These are phyloP conservation scores for Hyla sarda DNA, from an alignment of 2,113 vertebrate genomes.

Conservation along the genomic window DNA sequence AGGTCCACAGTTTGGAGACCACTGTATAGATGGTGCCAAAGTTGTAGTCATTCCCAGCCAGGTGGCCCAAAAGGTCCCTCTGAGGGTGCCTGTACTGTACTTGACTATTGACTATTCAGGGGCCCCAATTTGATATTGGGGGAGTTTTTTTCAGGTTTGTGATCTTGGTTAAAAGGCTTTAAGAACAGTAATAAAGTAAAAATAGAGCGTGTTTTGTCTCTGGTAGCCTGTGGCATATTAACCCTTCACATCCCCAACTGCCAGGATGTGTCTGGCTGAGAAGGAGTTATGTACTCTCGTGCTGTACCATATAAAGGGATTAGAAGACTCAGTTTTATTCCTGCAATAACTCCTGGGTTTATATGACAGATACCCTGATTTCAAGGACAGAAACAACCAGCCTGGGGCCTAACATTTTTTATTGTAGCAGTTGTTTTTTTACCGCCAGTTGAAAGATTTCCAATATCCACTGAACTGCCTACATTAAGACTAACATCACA, in stretches of 20 bases:
- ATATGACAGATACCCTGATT: slow-evolving; percentile 48
- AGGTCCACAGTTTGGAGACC: no score
- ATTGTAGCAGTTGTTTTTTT: slow-evolving; percentile 55
- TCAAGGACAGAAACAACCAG: slow-evolving; percentile 51
- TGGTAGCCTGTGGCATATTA: neutral
- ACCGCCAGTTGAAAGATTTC: slow-evolving; percentile 44
- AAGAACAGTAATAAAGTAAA: neutral
- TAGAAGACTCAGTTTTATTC: slow-evolving; percentile 16
- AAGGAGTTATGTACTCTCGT: neutral
- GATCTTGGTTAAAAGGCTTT: neutral
- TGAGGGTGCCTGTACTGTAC: no score
- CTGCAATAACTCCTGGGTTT: slow-evolving; percentile 41
- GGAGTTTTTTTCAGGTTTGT: neutral
- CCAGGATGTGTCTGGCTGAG: neutral
- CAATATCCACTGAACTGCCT: slow-evolving; percentile 33
- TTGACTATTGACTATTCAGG: no score
- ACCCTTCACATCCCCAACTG: neutral
- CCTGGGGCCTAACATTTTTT: slow-evolving; percentile 45
- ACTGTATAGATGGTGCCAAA: neutral
- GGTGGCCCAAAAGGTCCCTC: neutral
- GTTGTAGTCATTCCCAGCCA: neutral
- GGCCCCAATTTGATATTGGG: no score
- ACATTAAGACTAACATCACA: slow-evolving; percentile 42
- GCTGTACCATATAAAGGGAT: neutral
- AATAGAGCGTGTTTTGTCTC: neutral